phyloP scores from a whole-genome alignment of 2,888 invertebrate genomes.

The Philonicus albiceps region DNA sequence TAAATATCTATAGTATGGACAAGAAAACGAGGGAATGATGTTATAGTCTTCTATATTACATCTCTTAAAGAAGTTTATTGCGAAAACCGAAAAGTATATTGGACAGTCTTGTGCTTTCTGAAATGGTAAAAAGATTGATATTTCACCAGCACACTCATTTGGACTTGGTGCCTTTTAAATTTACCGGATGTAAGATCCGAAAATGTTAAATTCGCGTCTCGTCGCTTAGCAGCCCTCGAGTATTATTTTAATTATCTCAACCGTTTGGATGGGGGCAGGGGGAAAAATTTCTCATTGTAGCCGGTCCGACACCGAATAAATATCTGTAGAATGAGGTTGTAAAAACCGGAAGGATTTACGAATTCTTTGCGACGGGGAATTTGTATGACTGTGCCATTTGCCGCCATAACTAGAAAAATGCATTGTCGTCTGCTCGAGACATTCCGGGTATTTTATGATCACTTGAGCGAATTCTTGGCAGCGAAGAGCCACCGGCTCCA shows the following conservation, averaged over 20 bases:
- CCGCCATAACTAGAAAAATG: conserved; percentile 23
- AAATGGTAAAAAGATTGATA: neutral
- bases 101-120: neutral
- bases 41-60: neutral
- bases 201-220: neutral
- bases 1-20: too few relatives aligned
- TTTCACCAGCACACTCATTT: neutral
- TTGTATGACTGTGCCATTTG: neutral
- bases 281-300: neutral
- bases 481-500: neutral
- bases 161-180: neutral
- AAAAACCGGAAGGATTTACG: neutral
- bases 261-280: neutral
- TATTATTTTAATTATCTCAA: neutral
- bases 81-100: neutral
- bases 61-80: neutral
- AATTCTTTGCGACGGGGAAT: neutral
- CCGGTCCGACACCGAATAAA: neutral
- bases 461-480: conserved; percentile 43
- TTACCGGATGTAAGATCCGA: neutral
- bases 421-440: conserved; percentile 37
- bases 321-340: neutral
- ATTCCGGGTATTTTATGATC: conserved; percentile 42
- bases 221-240: neutral
- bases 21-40: too few relatives aligned